phyloP scores from a whole-genome alignment of 2,113 vertebrate genomes.

The Zingel zingel region DNA sequence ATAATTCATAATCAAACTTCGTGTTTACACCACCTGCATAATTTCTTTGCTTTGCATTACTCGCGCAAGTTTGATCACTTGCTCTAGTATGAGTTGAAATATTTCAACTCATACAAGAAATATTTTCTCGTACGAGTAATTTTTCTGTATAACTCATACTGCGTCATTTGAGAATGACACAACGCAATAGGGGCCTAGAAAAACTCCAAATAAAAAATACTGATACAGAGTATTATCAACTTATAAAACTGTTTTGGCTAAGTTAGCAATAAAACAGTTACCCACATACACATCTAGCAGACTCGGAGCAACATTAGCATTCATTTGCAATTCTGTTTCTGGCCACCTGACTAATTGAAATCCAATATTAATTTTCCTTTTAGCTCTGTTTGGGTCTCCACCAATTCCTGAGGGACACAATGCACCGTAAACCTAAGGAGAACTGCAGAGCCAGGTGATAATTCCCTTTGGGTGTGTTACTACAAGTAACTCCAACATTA shows the following conservation, averaged over 20 bases:
- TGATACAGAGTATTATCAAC: background rate
- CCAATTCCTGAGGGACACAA: slow-evolving; percentile 1
- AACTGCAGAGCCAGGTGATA: background rate
- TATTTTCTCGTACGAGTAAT: too few species aligned
- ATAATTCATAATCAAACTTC: background rate
- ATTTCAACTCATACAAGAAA: too few species aligned
- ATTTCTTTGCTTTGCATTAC: too few species aligned
- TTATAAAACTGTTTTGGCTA: background rate
- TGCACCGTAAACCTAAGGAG: background rate
- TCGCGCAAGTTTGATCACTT: too few species aligned
- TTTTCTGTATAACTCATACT: too few species aligned
- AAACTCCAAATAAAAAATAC: background rate
- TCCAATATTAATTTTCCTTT: background rate
- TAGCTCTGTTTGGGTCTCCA: background rate
- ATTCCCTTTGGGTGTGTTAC: background rate
- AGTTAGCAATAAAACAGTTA: background rate
- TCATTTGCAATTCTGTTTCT: background rate
- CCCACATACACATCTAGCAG: background rate
- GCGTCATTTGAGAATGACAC: too few species aligned
- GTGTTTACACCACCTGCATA: too few species aligned
- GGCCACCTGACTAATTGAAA: background rate
- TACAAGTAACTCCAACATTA: background rate
- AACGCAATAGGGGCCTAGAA: background rate
- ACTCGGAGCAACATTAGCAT: background rate
- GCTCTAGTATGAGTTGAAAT: too few species aligned